A percentile compares a stretch with the other conserved stretches of the same genome.
phyloP scores from a whole-genome alignment of 2,113 vertebrate species.

The Noctilio leporinus region DNA sequence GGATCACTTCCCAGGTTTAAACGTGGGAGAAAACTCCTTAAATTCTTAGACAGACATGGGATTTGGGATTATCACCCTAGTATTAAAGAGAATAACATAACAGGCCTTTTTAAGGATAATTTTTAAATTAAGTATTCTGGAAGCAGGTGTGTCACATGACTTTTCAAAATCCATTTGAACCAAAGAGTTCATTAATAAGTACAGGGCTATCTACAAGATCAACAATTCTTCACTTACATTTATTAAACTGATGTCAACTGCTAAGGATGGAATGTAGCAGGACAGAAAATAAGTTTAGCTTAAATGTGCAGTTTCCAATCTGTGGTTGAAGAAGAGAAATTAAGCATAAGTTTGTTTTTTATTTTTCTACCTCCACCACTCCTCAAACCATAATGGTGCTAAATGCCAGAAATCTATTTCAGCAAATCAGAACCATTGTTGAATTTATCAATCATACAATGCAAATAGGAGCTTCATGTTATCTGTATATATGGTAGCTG shows the following conservation, averaged over 20 bases:
- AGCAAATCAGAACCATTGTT: background rate
- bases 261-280: background rate
- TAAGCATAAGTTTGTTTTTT: background rate
- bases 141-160: background rate
- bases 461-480: background rate
- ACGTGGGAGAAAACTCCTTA: slow-evolving; percentile 43
- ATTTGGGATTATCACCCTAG: background rate
- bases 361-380: fast-evolving
- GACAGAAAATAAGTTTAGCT: background rate
- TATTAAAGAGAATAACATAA: background rate
- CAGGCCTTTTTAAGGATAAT: background rate
- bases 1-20: too few relatives aligned
- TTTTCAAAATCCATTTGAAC: slow-evolving; percentile 1
- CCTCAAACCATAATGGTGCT: background rate
- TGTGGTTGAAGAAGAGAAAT: background rate
- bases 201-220: background rate
- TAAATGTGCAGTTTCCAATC: background rate
- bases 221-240: background rate
- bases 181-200: background rate
- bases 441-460: background rate
- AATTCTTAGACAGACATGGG: background rate
- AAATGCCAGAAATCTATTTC: background rate
- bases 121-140: background rate
- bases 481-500: background rate
- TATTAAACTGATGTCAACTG: background rate